Conservation (phyloP, 2,113 vertebrate genomes). For the Lipotes vexillifer region DNA sequence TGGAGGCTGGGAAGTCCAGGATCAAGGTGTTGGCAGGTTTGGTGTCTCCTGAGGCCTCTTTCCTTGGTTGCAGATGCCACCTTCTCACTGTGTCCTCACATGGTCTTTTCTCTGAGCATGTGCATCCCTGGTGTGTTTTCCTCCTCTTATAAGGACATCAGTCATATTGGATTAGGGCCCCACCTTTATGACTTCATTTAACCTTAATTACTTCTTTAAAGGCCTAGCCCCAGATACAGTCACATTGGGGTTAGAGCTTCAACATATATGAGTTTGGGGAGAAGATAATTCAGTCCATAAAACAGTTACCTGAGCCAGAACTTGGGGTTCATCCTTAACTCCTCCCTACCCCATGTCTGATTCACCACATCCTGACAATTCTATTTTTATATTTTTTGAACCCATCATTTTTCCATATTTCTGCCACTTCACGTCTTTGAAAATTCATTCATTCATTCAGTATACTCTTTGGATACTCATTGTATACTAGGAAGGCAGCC, state of each 20-base stretch:
- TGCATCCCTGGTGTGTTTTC: not conserved
- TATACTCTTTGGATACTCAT: not conserved
- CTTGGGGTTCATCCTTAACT: not conserved
- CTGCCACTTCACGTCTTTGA: not conserved
- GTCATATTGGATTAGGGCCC: not conserved
- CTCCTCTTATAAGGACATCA: not conserved
- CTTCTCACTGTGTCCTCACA: not conserved
- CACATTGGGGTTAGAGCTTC: not conserved
- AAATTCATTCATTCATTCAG: not conserved
- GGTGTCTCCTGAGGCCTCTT: not conserved
- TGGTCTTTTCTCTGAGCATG: not conserved
- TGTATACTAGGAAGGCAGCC: not conserved
- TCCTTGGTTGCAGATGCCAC: not conserved
- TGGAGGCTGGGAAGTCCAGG: not conserved
- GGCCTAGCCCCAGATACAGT: not conserved
- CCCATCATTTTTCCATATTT: not conserved
- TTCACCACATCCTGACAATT: not conserved
- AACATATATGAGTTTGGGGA: not conserved
- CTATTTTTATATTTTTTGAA: not conserved
- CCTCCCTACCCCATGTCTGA: not conserved
- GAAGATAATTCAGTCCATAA: not conserved
- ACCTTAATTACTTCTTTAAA: not conserved
- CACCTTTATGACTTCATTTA: not conserved
- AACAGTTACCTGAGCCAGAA: not conserved
- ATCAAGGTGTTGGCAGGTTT: not conserved